Percentiles rank a stretch among this genome's conserved stretches.
phyloP scores from a whole-genome alignment of 2,113 vertebrate species.

The Boulengeromyrus knoepffleri region DNA sequence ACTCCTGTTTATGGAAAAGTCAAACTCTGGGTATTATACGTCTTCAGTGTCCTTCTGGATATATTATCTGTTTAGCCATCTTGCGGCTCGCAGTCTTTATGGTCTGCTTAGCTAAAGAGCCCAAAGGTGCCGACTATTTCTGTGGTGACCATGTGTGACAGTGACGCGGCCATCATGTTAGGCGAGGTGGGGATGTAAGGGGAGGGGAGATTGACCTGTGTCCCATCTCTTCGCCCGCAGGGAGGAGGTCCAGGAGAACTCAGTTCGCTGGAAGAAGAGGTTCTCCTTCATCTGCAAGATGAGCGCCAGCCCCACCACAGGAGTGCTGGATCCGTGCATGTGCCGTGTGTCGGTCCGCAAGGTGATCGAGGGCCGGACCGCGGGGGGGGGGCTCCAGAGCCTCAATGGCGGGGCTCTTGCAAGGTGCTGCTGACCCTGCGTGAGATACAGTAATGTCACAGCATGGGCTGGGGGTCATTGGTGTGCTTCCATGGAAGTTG shows the following conservation, averaged over 20 bases:
- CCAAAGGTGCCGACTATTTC: background rate
- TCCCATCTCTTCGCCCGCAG: conserved; percentile 43
- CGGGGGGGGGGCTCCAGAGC: background rate
- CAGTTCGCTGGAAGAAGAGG: conserved; percentile 90
- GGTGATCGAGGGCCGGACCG: conserved; percentile 51
- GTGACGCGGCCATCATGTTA: background rate
- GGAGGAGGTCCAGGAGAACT: conserved; percentile 91
- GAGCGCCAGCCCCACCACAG: conserved; percentile 90
- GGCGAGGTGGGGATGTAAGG: background rate
- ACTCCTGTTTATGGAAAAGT: background rate
- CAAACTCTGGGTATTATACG: background rate
- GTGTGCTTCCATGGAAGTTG: background rate
- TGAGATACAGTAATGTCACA: background rate
- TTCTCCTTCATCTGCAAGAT: conserved; percentile 94
- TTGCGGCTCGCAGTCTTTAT: background rate
- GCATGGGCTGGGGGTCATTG: background rate
- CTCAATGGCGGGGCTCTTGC: background rate
- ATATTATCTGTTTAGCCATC: background rate
- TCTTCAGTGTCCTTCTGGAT: background rate
- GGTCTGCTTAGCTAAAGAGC: background rate
- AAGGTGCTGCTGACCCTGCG: background rate
- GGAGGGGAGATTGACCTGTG: background rate
- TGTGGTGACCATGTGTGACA: background rate
- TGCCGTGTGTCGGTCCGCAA: conserved; percentile 94
- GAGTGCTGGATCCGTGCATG: conserved; percentile 87